Evolutionary conservation across 2,113 vertebrate genomes (phyloP).

Genomic region (Phoxinus phoxinus): DNA sequence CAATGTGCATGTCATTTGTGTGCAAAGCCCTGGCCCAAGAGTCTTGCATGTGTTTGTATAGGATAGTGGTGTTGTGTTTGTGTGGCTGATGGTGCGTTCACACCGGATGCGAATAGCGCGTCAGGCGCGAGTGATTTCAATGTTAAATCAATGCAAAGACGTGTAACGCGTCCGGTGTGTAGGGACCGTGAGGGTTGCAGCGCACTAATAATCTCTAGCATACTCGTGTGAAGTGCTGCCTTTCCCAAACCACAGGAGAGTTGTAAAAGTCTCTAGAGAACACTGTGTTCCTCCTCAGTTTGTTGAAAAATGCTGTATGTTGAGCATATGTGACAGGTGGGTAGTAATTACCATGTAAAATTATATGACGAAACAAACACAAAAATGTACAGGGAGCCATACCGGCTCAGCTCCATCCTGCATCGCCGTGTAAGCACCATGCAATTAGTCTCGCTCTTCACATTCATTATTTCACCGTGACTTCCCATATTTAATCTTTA

Average conservation of each 20-base stretch:
- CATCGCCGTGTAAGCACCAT: slow-evolving; percentile 8
- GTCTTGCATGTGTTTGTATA: slow-evolving; percentile 1
- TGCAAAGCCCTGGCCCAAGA: neutral
- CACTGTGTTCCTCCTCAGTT: slow-evolving; percentile 57
- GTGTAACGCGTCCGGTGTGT: too few species aligned
- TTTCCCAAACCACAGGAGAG: slow-evolving; percentile 61
- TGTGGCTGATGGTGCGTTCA: too few species aligned
- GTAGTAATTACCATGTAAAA: slow-evolving; percentile 46
- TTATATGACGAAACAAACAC: slow-evolving; percentile 18
- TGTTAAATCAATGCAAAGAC: too few species aligned
- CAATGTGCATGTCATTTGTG: slow-evolving; percentile 42
- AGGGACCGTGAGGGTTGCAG: neutral
- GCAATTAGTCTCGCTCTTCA: slow-evolving; percentile 28
- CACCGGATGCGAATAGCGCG: too few species aligned
- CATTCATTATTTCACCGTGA: slow-evolving; percentile 33
- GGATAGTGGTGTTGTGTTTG: neutral
- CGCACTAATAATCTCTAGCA: slow-evolving; percentile 54
- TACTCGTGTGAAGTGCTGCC: slow-evolving; percentile 36
- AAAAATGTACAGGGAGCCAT: slow-evolving; percentile 15
- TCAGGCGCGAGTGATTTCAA: too few species aligned
- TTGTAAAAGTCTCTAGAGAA: slow-evolving; percentile 63
- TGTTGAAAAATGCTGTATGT: slow-evolving; percentile 31
- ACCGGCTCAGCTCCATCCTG: neutral
- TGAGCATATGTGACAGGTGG: slow-evolving; percentile 55
- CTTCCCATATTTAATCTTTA: slow-evolving; percentile 39